Percentiles rank a stretch among this genome's conserved stretches.
These are phyloP conservation scores for Minunthozetes semirufus DNA, from an alignment of 2,888 invertebrate genomes.

Conservation along the genomic window DNA sequence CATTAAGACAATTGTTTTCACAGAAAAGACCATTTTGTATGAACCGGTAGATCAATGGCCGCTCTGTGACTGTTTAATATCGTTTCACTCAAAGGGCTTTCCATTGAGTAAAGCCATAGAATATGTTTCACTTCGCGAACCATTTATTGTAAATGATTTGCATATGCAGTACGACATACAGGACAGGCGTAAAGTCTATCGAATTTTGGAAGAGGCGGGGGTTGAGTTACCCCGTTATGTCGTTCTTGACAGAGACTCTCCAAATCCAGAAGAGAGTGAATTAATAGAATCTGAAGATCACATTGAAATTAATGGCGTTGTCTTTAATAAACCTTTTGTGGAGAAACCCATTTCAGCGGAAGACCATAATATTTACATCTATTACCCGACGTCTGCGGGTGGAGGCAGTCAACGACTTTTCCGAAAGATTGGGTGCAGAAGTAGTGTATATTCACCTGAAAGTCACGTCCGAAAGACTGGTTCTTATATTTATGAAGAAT, in stretches of 20 bases:
- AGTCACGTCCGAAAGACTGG: conserved; percentile 93
- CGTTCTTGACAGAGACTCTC: conserved; percentile 81
- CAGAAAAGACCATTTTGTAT: conserved; percentile 90
- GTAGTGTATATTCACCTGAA: conserved; percentile 96
- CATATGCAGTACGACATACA: conserved; percentile 97
- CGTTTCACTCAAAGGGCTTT: conserved; percentile 97
- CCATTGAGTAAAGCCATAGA: conserved; percentile 95
- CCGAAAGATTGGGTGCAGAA: conserved; percentile 96
- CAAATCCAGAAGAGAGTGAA: conserved; percentile 84
- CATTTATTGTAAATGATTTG: conserved; percentile 95
- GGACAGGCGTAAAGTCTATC: conserved; percentile 81
- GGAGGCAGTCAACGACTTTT: conserved; percentile 96
- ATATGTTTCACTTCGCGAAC: conserved; percentile 85
- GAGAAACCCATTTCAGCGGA: conserved; percentile 99
- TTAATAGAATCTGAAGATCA: conserved; percentile 92
- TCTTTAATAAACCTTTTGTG: conserved; percentile 96
- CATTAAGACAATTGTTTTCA: conserved; percentile 87
- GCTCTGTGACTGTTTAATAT: conserved; percentile 91
- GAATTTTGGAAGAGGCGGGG: conserved; percentile 83
- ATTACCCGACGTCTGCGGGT: conserved; percentile 94
- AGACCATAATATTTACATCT: conserved; percentile 99
- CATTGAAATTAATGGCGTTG: conserved; percentile 89
- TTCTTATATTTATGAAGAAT: conserved; percentile 99
- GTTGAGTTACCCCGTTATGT: conserved; percentile 97
- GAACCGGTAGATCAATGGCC: conserved; percentile 98